phyloP scores from a whole-genome alignment of 2,113 vertebrate species.

The Eira barbara region DNA sequence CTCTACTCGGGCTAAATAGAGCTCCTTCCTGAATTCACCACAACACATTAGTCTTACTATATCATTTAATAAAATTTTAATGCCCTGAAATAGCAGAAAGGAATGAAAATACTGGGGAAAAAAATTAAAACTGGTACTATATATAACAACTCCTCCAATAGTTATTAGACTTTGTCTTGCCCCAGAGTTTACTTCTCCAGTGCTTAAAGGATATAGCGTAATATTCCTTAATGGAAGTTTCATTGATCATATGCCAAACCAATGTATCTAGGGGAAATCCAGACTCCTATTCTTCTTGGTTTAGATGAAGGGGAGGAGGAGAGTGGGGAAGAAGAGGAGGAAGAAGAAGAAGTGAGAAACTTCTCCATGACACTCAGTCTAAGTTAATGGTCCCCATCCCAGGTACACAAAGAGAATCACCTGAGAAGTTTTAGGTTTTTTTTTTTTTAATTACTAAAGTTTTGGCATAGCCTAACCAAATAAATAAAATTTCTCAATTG shows the following conservation, averaged over 20 bases:
- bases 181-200: background rate
- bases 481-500: background rate
- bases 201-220: background rate
- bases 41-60: background rate
- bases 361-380: no score
- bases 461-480: background rate
- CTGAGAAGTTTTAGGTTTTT: background rate
- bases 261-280: background rate
- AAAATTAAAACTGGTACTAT: background rate
- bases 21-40: background rate
- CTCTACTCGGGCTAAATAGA: background rate
- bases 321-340: background rate
- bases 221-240: background rate
- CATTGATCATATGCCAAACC: background rate
- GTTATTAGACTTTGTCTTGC: background rate
- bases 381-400: background rate
- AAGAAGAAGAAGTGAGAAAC: background rate
- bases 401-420: background rate
- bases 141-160: background rate
- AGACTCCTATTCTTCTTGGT: background rate
- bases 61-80: background rate
- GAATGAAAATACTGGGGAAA: background rate
- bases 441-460: background rate
- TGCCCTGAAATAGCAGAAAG: background rate
- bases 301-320: background rate